A percentile compares a stretch with the other conserved stretches of the same genome.
These are phyloP conservation scores for Brachymystax lenok DNA, from an alignment of 2,797 vertebrate species.

Conservation along the genomic window DNA sequence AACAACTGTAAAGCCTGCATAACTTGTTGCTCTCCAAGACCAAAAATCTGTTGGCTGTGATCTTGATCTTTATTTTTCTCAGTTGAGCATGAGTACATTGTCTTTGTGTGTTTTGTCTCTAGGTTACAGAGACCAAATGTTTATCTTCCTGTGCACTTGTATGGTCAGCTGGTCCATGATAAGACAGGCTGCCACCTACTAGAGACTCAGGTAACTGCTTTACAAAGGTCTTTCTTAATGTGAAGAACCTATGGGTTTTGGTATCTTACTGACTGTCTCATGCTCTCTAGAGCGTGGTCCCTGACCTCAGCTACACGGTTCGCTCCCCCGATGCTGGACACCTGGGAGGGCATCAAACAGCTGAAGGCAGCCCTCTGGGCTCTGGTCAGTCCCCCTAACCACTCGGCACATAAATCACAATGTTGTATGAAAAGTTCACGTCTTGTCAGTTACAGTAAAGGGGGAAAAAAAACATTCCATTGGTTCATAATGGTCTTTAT, in stretches of 20 bases:
- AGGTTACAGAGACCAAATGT: slow-evolving; percentile 98
- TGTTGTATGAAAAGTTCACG: background rate
- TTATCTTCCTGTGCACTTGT: slow-evolving; percentile 95
- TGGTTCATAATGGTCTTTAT: no score
- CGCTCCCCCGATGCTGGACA: slow-evolving; percentile 95
- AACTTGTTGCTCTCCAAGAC: background rate
- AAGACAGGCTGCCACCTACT: slow-evolving; percentile 98
- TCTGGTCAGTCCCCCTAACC: slow-evolving; percentile 79
- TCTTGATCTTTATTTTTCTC: background rate
- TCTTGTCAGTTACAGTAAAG: background rate
- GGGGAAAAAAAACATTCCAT: no score
- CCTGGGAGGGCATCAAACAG: slow-evolving; percentile 98
- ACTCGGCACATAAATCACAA: background rate
- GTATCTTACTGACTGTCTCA: slow-evolving; percentile 11
- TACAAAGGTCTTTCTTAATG: background rate
- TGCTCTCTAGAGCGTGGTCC: slow-evolving; percentile 84
- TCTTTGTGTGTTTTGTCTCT: slow-evolving; percentile 23
- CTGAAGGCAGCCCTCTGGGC: slow-evolving; percentile 98
- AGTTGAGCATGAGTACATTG: background rate
- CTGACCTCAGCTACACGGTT: slow-evolving; percentile 94
- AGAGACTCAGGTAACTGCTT: slow-evolving; percentile 86
- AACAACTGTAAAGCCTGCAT: background rate
- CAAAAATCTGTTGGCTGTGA: background rate
- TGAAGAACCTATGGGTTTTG: background rate
- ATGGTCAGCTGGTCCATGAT: slow-evolving; percentile 96